Conservation (phyloP, 2,888 invertebrate species). For the Latrodectus hesperus region DNA sequence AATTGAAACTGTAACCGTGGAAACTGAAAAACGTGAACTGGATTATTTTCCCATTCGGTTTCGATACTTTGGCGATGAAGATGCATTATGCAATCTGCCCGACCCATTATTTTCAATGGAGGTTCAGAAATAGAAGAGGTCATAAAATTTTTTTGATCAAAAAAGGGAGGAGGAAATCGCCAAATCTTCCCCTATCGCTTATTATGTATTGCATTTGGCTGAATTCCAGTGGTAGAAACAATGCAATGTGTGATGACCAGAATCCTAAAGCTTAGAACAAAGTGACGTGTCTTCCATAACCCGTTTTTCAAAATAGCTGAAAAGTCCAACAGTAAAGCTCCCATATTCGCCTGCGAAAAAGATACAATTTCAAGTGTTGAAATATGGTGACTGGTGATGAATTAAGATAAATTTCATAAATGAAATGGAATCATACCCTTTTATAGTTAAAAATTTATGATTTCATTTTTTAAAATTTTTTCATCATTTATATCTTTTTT, state of each 20-base stretch:
- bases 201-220: constrained; percentile 49
- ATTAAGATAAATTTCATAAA: too few relatives aligned
- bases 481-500: too few relatives aligned
- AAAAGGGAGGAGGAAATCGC: constrained; percentile 20
- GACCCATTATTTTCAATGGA: constrained; percentile 14
- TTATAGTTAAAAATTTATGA: too few relatives aligned
- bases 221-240: constrained; percentile 41
- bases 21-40: constrained; percentile 47
- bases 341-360: too few relatives aligned
- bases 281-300: constrained; percentile 18
- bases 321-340: too few relatives aligned
- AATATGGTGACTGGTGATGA: too few relatives aligned
- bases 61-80: constrained; percentile 37
- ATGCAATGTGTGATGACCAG: constrained; percentile 31
- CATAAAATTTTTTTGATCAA: constrained; percentile 36
- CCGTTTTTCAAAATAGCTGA: too few relatives aligned
- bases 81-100: constrained; percentile 43
- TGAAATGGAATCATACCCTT: too few relatives aligned
- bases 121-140: constrained; percentile 1
- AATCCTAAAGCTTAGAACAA: constrained; percentile 36
- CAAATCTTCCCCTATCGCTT: constrained; percentile 35
- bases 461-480: too few relatives aligned
- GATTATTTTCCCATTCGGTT: constrained; percentile 48
- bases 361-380: too few relatives aligned
- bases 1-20: background rate